Evolutionary conservation across 2,888 invertebrate species (phyloP).

Genomic region (Strigamia maritima): DNA sequence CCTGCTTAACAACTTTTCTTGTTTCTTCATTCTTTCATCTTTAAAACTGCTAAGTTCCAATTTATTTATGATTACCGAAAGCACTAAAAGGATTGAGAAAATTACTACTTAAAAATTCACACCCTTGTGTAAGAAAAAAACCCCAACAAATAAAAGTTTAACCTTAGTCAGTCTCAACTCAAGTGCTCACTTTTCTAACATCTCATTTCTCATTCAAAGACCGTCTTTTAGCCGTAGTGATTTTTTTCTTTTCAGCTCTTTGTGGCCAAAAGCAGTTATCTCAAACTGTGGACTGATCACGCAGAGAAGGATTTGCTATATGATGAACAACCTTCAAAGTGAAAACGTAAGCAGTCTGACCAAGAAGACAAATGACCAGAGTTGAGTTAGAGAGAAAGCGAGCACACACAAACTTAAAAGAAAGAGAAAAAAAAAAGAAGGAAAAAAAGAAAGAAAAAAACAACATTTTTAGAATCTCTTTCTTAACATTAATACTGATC

Average conservation of each 20-base stretch:
- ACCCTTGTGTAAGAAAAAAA: background rate
- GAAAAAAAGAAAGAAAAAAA: background rate
- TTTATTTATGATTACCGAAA: background rate
- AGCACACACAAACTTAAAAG: background rate
- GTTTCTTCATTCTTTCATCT: background rate
- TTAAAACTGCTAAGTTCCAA: background rate
- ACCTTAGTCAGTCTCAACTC: background rate
- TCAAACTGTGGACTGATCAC: conserved; percentile 19
- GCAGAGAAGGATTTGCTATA: conserved; percentile 18
- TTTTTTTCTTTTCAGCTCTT: background rate
- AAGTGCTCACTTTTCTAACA: background rate
- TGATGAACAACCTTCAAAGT: conserved; percentile 29
- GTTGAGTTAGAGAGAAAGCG: background rate
- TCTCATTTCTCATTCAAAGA: conserved; percentile 16
- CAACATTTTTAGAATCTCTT: background rate
- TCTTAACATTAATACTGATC: background rate
- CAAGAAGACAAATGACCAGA: conserved; percentile 15
- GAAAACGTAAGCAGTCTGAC: conserved; percentile 24
- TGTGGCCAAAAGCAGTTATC: conserved; percentile 11
- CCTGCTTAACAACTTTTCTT: background rate
- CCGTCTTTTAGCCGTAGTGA: background rate
- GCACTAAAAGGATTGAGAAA: background rate
- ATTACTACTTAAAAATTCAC: background rate
- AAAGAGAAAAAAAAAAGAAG: background rate
- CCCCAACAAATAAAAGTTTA: background rate